Conservation (phyloP, 2,797 vertebrate species). For the Poeciliopsis presidionis region DNA sequence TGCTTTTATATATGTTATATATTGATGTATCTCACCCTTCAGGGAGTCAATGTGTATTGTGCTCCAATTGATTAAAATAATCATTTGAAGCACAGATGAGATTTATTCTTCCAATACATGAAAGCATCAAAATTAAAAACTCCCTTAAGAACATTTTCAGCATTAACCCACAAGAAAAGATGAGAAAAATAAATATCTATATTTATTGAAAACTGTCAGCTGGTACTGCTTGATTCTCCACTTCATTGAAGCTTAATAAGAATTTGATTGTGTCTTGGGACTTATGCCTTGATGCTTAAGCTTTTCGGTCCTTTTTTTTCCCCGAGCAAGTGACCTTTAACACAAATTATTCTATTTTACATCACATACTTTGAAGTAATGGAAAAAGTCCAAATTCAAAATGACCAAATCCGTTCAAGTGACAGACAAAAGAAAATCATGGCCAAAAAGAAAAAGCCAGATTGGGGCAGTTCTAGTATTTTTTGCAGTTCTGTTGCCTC, state of each 20-base stretch:
- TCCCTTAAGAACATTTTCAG: not conserved
- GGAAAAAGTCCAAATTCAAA: not conserved
- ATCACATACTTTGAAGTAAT: not conserved
- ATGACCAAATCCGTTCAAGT: not conserved
- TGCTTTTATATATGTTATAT: not conserved
- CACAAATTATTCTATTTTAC: not conserved
- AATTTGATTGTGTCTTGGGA: not conserved
- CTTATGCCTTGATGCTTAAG: not conserved
- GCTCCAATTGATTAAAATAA: not conserved
- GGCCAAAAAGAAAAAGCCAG: not conserved
- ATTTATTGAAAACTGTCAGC: not conserved
- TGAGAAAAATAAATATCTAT: not conserved
- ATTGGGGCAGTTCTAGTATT: not conserved
- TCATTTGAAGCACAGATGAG: no score
- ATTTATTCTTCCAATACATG: not conserved
- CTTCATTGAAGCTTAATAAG: not conserved
- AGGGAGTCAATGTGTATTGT: conserved; percentile 3
- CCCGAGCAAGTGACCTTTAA: not conserved
- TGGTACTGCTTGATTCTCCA: not conserved
- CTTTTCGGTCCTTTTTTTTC: not conserved
- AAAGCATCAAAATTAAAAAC: not conserved
- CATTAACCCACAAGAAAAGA: not conserved
- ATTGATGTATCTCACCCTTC: not conserved
- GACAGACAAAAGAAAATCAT: not conserved
- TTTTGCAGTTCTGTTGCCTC: conserved; percentile 20